Base-by-base conservation (phyloP, 2,113 vertebrate species). In the Datnioides undecimradiatus region DNA sequence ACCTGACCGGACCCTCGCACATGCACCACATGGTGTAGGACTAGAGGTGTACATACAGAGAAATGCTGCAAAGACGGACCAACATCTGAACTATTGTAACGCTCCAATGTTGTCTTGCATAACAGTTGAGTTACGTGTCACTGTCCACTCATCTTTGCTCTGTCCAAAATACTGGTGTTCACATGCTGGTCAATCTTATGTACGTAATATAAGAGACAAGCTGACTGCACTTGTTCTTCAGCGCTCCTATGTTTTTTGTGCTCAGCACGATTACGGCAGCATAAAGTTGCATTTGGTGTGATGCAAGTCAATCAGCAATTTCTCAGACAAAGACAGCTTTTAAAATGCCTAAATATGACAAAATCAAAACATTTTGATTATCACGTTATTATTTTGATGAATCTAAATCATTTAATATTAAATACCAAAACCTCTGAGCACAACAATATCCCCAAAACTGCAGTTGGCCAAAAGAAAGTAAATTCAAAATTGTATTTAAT, bases 1-100 rank as follows among this genome's bases (percentile, higher is more conserved):
- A 78, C 85, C 82, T 51, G 75, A 80, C 19, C 67, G 52, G 76
- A 83, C 70, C 43, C 57, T 73, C 72, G 59, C 14, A 72, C 68
- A 72, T 62, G 58, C 65, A 77, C 19, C 60, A 58, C 63, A 66
- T 68, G 52, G 41, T 17, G 23, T 14, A 63, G 23, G 12, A 41
- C 73, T n/a, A 40, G 2, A 70, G 25, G 48, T 65, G 59, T 57
- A 52, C 17, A 29, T 9, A 33, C 6, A 36, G 45, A 45, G 21
- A 45, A 16, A 40, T 29, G 2, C 13, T 23, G 14, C 29, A 43
- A n/a, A 49, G 38, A 48, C 9, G 0, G 1, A 63, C 27, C 43
- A 38, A 1, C 17, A 38, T 72, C 36, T 31, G 41, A 60, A 21
- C 3, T 27, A 13, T 10, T 65, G 51, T 7, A 41, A n/a, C 48